Base-by-base conservation (phyloP, 2,888 invertebrate genomes). In the Melitaea athalia region DNA sequence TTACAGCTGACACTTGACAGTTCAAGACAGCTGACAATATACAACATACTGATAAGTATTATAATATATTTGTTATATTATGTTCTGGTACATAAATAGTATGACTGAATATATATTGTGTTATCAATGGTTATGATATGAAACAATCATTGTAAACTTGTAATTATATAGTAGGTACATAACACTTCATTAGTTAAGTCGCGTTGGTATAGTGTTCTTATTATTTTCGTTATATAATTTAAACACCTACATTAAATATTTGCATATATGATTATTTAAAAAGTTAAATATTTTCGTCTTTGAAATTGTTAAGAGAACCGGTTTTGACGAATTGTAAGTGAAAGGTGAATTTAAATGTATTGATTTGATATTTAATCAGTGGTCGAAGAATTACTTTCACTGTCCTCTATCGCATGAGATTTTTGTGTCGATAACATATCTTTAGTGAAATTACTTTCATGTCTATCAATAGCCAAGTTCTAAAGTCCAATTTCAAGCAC, bases 401-500 rank as follows among this genome's bases (percentile, higher is more conserved):
- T 76, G 74, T 74, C 50, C 53, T 57, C 53, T 50, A 14, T 63
- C 63, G 42, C 52, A 59, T 61, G 59, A 43, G 55, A 63, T 67
- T 49, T 31, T 63, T 60, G 50, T 66, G 59, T 42, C 67, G 67
- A 64, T 72, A 73, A 63, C 71, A 53, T 64, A 72, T 68, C 71
- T 59, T 67, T 59, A 73, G 70, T 70, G 62, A 67, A 70, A 45
- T 64, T 69, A 66, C 52, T 70, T 72, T 72, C 63, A 80, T 80
- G 81, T 77, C 78, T 78, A 73, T 72, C 75, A 76, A 74, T 78
- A 79, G 70, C 68, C 72, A 62, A 73, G 78, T 79, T 64, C 76
- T 73, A 76, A 77, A 77, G 77, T 79, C 76, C 76, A 77, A 72
- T 72, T 68, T 63, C 24, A 69, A 74, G 68, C 47, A 63, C 64